Conservation (phyloP, 2,797 vertebrate genomes). For the Paedocypris micromegethes region DNA sequence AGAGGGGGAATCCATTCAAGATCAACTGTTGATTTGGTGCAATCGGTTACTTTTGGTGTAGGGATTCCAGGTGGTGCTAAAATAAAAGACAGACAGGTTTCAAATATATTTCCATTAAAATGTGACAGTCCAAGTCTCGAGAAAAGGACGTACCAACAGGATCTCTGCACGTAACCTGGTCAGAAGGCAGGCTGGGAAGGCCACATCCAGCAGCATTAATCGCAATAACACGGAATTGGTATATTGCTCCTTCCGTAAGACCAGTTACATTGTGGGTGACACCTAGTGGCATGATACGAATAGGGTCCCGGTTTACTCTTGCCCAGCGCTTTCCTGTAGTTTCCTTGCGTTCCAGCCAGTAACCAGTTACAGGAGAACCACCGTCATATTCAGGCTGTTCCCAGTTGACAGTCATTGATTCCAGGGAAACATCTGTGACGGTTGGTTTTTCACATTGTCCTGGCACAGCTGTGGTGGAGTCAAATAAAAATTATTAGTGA, state of each 20-base stretch:
- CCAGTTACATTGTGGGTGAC: slow-evolving; percentile 86
- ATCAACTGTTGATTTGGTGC: slow-evolving; percentile 93
- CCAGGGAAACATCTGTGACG: slow-evolving; percentile 81
- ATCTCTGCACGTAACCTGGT: slow-evolving; percentile 85
- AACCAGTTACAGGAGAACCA: slow-evolving; percentile 89
- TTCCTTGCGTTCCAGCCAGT: slow-evolving; percentile 92
- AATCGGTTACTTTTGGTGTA: slow-evolving; percentile 89
- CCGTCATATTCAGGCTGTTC: slow-evolving; percentile 95
- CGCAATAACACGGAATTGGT: slow-evolving; percentile 90
- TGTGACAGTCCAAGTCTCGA: background rate
- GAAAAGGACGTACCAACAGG: slow-evolving; percentile 77
- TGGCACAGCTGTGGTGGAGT: slow-evolving; percentile 78
- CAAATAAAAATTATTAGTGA: slow-evolving; percentile 10
- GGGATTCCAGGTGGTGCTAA: slow-evolving; percentile 92
- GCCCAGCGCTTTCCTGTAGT: slow-evolving; percentile 91
- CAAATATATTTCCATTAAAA: no score
- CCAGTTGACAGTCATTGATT: slow-evolving; percentile 95
- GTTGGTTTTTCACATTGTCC: slow-evolving; percentile 96
- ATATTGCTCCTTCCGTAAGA: slow-evolving; percentile 83
- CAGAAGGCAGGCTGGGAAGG: slow-evolving; percentile 87
- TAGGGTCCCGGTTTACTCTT: slow-evolving; percentile 84
- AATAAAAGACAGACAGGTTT: no score
- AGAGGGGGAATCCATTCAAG: slow-evolving; percentile 90
- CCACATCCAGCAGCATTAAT: slow-evolving; percentile 90
- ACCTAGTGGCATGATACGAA: slow-evolving; percentile 84